phyloP scores from a whole-genome alignment of 2,113 vertebrate species.

The Cebidichthys violaceus region DNA sequence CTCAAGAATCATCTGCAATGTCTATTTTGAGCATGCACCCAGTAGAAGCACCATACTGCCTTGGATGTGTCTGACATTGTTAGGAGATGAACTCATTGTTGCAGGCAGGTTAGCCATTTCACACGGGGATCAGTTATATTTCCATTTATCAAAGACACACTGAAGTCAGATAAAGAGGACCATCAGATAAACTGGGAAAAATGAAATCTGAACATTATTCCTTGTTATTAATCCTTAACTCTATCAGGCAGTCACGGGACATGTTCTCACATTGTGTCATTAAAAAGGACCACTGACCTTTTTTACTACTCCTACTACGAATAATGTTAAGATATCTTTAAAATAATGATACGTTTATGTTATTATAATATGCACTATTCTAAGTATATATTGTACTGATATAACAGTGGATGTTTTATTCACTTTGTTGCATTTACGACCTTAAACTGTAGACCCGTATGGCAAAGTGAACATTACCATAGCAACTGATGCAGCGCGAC shows the following conservation, averaged over 20 bases:
- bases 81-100: not conserved
- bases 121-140: not conserved
- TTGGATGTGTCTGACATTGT: not conserved
- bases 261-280: not conserved
- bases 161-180: not conserved
- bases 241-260: not conserved
- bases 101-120: not conserved
- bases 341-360: not conserved
- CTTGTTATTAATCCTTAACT: too few species aligned
- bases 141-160: not conserved
- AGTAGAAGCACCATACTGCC: not conserved
- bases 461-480: constrained; percentile 65
- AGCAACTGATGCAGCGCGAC: constrained; percentile 65
- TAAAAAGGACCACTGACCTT: not conserved
- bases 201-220: not conserved
- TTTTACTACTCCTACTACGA: not conserved
- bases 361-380: not conserved
- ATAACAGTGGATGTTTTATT: not conserved
- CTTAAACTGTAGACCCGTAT: not conserved
- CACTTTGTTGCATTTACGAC: not conserved
- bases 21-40: not conserved
- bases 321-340: not conserved
- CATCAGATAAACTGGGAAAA: not conserved
- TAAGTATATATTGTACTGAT: not conserved
- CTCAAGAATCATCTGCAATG: not conserved